Conservation (phyloP, 2,888 invertebrate genomes). For the Venustoraphidia nigricollis region DNA sequence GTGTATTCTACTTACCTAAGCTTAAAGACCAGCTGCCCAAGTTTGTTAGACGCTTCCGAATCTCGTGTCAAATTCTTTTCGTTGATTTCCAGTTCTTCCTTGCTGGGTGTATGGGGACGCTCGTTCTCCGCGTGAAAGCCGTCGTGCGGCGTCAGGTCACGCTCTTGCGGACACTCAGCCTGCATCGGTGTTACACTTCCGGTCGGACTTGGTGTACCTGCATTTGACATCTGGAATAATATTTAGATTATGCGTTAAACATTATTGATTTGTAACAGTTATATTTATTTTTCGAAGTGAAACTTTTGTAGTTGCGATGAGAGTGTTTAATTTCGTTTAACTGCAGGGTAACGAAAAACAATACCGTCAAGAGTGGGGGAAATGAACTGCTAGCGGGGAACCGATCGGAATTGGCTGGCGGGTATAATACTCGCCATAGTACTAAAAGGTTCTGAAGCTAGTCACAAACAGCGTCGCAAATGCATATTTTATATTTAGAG, state of each 20-base stretch:
- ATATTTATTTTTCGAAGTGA: too few species aligned
- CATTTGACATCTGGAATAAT: slow-evolving; percentile 20
- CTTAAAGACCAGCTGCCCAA: slow-evolving; percentile 83
- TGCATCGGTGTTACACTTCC: slow-evolving; percentile 26
- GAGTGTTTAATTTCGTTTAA: too few species aligned
- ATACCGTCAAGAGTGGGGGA: too few species aligned
- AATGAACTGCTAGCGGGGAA: too few species aligned
- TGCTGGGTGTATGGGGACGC: slow-evolving; percentile 27
- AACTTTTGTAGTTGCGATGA: too few species aligned
- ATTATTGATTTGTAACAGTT: not conserved
- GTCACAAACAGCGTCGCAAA: too few species aligned
- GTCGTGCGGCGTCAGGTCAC: not conserved
- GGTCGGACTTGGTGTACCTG: slow-evolving; percentile 26
- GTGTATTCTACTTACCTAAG: slow-evolving; percentile 38
- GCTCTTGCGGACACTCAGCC: slow-evolving; percentile 17
- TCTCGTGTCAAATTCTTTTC: slow-evolving; percentile 35
- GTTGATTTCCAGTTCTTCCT: slow-evolving; percentile 38
- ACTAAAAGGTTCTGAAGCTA: too few species aligned
- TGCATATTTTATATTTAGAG: too few species aligned
- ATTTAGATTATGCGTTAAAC: not conserved
- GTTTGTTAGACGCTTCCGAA: slow-evolving; percentile 40
- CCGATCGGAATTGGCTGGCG: too few species aligned
- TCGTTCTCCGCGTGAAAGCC: slow-evolving; percentile 32
- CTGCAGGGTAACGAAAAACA: too few species aligned
- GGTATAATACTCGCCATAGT: too few species aligned